phyloP scores from a whole-genome alignment of 2,797 vertebrate genomes.

The Phalloptychus januarius region DNA sequence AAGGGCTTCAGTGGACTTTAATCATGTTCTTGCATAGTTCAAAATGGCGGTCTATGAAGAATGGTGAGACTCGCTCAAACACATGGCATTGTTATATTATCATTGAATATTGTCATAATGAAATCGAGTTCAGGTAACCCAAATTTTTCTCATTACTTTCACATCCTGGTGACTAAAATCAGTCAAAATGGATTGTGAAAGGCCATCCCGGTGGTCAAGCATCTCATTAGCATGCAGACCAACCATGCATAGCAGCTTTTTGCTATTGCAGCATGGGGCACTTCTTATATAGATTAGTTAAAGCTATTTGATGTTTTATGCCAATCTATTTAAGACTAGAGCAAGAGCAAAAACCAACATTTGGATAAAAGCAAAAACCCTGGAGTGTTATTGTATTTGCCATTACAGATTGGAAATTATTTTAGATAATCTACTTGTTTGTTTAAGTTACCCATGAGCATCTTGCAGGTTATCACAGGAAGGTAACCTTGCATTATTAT shows the following conservation, averaged over 20 bases:
- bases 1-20: background rate
- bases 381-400: background rate
- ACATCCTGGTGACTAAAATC: background rate
- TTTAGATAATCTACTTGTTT: background rate
- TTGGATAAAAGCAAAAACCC: background rate
- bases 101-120: background rate
- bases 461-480: background rate
- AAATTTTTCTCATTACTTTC: background rate
- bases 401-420: background rate
- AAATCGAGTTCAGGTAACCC: background rate
- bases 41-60: background rate
- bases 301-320: background rate
- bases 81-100: background rate
- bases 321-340: background rate
- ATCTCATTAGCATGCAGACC: background rate
- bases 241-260: background rate
- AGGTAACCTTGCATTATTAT: background rate
- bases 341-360: background rate
- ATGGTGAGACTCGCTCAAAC: background rate
- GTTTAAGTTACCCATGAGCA: no score
- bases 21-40: background rate
- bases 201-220: background rate
- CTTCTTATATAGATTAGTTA: background rate
- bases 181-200: background rate
- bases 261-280: background rate